phyloP scores from a whole-genome alignment of 2,113 vertebrate genomes.

The Promerops cafer region DNA sequence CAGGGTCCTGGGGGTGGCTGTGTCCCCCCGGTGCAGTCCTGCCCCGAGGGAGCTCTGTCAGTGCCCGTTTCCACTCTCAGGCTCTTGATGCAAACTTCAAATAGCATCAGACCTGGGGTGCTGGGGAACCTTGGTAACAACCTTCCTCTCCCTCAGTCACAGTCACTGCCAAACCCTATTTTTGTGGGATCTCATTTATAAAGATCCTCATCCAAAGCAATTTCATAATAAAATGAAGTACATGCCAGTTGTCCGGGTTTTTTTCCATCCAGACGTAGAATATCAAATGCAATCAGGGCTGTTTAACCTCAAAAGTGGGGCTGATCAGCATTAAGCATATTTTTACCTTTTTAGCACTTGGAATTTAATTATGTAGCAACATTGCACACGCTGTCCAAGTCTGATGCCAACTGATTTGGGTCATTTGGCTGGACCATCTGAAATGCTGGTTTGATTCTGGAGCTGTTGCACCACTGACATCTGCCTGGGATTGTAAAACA shows the following conservation, averaged over 20 bases:
- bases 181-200: background rate
- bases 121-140: accelerated
- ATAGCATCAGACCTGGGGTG: accelerated
- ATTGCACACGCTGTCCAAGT: background rate
- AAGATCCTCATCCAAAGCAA: background rate
- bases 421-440: background rate
- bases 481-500: background rate
- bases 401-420: background rate
- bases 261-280: background rate
- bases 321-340: background rate
- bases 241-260: background rate
- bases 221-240: background rate
- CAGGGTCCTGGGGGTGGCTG: background rate
- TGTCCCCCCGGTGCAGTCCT: accelerated
- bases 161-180: background rate
- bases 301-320: background rate
- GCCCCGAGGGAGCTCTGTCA: background rate
- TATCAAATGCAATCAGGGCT: conserved; percentile 27
- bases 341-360: background rate
- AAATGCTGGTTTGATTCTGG: background rate
- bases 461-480: background rate
- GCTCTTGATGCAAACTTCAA: background rate
- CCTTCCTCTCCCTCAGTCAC: background rate
- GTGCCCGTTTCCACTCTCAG: accelerated
- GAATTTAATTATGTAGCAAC: background rate